Evolutionary conservation across 2,797 vertebrate genomes (phyloP).

Genomic region (Myoxocephalus aenaeus): DNA sequence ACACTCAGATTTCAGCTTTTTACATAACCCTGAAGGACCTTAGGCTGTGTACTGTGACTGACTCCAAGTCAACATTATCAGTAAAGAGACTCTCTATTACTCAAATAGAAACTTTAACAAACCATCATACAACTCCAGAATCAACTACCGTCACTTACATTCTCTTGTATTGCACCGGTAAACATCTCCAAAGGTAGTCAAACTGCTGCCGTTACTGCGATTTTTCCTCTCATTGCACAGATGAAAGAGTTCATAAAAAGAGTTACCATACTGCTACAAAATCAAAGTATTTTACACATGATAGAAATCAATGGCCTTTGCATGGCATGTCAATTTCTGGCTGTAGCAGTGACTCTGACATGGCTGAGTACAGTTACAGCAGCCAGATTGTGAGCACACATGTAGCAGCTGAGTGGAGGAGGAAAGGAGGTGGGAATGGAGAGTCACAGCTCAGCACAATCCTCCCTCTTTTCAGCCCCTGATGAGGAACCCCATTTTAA

Average conservation of each 20-base stretch:
- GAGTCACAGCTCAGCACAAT: conserved; percentile 93
- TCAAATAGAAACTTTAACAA: conserved; percentile 26
- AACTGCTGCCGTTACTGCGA: conserved; percentile 8
- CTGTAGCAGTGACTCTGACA: conserved; percentile 49
- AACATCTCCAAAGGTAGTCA: conserved; percentile 35
- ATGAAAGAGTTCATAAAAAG: conserved; percentile 29
- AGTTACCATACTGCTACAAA: conserved; percentile 1
- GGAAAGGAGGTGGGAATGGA: conserved; percentile 79
- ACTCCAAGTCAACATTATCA: conserved; percentile 1
- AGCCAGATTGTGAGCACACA: conserved; percentile 49
- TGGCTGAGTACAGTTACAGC: conserved; percentile 38
- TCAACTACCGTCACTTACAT: conserved; percentile 34
- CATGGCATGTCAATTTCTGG: conserved; percentile 63
- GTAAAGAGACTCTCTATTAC: conserved; percentile 27
- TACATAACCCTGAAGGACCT: neutral
- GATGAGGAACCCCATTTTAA: conserved; percentile 98
- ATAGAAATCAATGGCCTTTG: conserved; percentile 45
- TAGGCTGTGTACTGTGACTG: neutral
- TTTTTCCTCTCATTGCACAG: conserved; percentile 5
- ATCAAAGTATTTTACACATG: conserved; percentile 34
- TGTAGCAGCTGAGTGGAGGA: conserved; percentile 60
- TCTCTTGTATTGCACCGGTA: conserved; percentile 46
- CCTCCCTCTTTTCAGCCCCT: conserved; percentile 98
- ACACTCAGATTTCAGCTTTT: neutral
- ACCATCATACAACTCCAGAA: conserved; percentile 30